These are phyloP conservation scores for Capitella teleta DNA, from an alignment of 1,140 invertebrate genomes.

Conservation along the genomic window DNA sequence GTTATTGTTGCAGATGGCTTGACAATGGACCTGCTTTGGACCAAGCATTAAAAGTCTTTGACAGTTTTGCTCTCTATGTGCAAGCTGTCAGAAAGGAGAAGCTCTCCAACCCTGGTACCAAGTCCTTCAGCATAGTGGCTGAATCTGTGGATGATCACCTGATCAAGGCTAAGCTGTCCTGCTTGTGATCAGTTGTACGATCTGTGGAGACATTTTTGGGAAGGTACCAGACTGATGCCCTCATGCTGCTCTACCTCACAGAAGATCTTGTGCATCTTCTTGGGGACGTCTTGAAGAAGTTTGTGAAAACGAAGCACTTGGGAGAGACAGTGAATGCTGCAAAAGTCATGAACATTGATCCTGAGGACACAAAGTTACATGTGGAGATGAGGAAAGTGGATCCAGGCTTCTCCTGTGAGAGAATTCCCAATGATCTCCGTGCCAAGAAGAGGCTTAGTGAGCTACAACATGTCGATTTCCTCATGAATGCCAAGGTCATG, in stretches of 20 bases:
- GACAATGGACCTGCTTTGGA: conserved; percentile 10
- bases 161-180: not conserved
- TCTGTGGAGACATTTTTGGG: conserved; percentile 13
- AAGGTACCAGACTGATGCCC: conserved; percentile 4
- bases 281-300: not conserved
- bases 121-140: not conserved
- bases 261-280: not conserved
- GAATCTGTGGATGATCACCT: not conserved
- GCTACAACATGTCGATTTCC: not conserved
- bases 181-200: not conserved
- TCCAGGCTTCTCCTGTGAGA: too few relatives aligned
- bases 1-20: too few relatives aligned
- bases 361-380: too few relatives aligned
- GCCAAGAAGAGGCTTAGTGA: not conserved
- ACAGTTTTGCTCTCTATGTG: conserved; percentile 12
- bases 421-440: too few relatives aligned
- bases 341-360: too few relatives aligned
- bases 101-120: conserved; percentile 4
- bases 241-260: not conserved
- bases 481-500: not conserved
- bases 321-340: too few relatives aligned
- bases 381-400: too few relatives aligned
- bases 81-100: conserved; percentile 6
- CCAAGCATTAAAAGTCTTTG: conserved; percentile 3
- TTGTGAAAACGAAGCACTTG: too few relatives aligned